Evolutionary conservation across 2,113 vertebrate species (phyloP).

Genomic region (Mohoua ochrocephala): DNA sequence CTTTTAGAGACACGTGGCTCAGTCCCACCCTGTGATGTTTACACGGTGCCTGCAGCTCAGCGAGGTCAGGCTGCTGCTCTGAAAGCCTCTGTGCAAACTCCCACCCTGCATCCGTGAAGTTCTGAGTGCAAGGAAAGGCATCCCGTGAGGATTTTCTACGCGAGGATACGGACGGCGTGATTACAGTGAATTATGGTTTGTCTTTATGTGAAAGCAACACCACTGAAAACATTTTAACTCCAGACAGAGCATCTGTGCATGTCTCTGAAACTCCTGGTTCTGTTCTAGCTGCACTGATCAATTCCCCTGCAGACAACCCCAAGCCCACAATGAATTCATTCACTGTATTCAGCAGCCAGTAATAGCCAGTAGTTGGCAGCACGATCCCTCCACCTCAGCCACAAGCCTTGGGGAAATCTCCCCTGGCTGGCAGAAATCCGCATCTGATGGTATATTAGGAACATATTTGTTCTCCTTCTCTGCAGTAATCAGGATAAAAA

Average conservation of each 20-base stretch:
- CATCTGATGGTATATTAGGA: not conserved
- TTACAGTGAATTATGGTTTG: fast-evolving
- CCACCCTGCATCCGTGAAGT: not conserved
- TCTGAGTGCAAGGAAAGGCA: not conserved
- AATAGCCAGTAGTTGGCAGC: constrained; percentile 55
- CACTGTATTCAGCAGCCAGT: not conserved
- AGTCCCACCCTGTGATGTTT: not conserved
- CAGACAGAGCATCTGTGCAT: not conserved
- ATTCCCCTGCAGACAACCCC: not conserved
- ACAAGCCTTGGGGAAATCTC: not conserved
- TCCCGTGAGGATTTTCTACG: fast-evolving
- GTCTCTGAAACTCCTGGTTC: not conserved
- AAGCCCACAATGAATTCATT: not conserved
- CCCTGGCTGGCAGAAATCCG: not conserved
- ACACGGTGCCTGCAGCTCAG: not conserved
- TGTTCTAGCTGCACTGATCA: not conserved
- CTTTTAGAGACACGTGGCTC: not conserved
- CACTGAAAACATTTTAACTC: not conserved
- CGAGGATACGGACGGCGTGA: fast-evolving
- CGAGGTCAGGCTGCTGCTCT: not conserved
- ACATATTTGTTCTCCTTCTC: not conserved
- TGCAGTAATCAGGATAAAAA: not conserved
- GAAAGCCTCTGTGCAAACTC: not conserved
- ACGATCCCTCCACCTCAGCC: not conserved
- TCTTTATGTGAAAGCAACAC: not conserved